phyloP scores from a whole-genome alignment of 2,113 vertebrate genomes.

The Crotalus viridis region DNA sequence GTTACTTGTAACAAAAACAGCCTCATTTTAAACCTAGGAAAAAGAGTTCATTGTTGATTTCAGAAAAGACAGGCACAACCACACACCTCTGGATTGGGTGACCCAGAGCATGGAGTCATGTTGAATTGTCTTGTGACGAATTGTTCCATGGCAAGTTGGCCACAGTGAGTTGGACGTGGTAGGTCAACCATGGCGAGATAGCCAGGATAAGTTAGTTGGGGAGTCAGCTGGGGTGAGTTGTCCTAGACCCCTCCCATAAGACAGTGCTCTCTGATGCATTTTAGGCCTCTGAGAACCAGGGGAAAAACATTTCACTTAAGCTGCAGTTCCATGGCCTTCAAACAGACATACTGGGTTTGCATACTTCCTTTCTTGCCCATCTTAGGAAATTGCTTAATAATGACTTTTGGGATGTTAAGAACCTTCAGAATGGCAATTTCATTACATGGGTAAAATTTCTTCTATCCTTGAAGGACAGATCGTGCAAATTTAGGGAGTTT shows the following conservation, averaged over 20 bases:
- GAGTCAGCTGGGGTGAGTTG: background rate
- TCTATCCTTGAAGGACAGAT: too few species aligned
- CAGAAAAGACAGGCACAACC: too few species aligned
- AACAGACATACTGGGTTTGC: background rate
- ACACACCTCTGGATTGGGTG: background rate
- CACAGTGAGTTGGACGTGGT: background rate
- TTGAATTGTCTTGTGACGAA: background rate
- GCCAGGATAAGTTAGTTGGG: too few species aligned
- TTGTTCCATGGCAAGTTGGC: background rate
- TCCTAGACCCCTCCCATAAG: background rate
- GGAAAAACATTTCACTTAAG: background rate
- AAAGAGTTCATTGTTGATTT: too few species aligned
- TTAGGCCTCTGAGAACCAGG: background rate
- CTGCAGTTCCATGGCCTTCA: background rate
- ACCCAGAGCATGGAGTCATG: background rate
- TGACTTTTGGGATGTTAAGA: background rate
- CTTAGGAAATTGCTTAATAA: background rate
- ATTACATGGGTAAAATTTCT: background rate
- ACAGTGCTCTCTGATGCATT: background rate
- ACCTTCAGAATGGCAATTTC: background rate
- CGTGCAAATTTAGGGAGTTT: too few species aligned
- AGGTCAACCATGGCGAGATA: too few species aligned
- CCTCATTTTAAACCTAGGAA: too few species aligned
- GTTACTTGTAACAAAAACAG: too few species aligned
- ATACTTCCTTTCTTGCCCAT: background rate